Evolutionary conservation across 2,797 vertebrate genomes (phyloP), one percentile per base, ranked within the genome.

Genomic region (Potorous gilbertii): DNA sequence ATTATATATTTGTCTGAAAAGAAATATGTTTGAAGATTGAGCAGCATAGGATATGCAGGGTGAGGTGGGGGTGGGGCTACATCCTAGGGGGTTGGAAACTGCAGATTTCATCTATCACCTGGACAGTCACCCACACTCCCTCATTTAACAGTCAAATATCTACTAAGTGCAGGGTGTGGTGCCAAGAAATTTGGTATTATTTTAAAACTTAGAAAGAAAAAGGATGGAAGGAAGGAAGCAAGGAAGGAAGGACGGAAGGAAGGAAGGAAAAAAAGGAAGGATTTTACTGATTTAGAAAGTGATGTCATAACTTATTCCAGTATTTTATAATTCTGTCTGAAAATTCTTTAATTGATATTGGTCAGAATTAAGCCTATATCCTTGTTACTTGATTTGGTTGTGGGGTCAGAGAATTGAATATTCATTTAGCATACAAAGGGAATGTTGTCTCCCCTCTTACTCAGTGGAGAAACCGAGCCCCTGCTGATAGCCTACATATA

Each of bases 341-440:
- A 97, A 97, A 97, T 97, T 97, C 97, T 97, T 97, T 94, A 94
- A 50, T 94, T 96, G 94, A 96, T 92, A 96, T 50, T 92, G 90
- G 95, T 94, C 94, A 96, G 95, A 97, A 96, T 95, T 94, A 96
- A 95, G 92, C 55, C 59, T 91, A 62, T 34, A 16, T 62, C 59
- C 34, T 66, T 18, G 16, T 66, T n/a, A 66, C 34, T 14, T n/a
- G 34, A 5, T 18, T 66, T 66, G 31, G 0, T 6, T 16, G 10
- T n/a, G 31, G 34, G n/a, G n/a, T n/a, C 1, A n/a, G 34, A 66
- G 14, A n/a, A 66, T 27, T 16, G 34, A n/a, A 16, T n/a, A 16
- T 66, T 66, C 62, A 66, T n/a, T 66, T 18, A 10, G 34, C 62
- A 66, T n/a, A n/a, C 31, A 18, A 14, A n/a, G 28, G 59, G 11